These are phyloP conservation scores for Sinotaia quadrata DNA, from an alignment of 2,888 invertebrate species.

Conservation along the genomic window DNA sequence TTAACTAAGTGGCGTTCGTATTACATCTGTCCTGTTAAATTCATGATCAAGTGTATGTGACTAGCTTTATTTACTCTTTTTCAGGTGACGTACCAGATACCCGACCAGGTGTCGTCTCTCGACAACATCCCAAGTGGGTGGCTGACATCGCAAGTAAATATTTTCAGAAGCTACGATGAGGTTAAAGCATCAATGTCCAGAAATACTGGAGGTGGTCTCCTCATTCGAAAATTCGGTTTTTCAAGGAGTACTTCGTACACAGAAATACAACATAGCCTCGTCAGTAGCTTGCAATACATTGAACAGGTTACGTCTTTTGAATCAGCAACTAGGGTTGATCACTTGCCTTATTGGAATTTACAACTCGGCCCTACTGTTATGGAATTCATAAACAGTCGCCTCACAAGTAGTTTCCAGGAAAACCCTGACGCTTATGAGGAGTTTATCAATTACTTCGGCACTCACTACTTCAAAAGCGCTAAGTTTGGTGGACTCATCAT, in stretches of 20 bases:
- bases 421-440: constrained; percentile 17
- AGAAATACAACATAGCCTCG: constrained; percentile 29
- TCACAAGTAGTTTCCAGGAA: constrained; percentile 12
- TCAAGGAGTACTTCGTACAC: constrained; percentile 33
- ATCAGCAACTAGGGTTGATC: constrained; percentile 19
- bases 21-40: no score
- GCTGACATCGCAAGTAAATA: constrained; percentile 20
- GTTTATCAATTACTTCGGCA: constrained; percentile 33
- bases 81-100: constrained; percentile 20
- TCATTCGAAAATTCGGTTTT: constrained; percentile 32
- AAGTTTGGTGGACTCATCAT: constrained; percentile 35
- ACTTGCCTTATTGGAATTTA: constrained; percentile 20
- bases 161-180: constrained; percentile 31
- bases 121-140: constrained; percentile 26
- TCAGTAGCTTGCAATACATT: constrained; percentile 29
- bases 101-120: constrained; percentile 34
- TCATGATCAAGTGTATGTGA: no score
- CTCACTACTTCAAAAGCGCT: constrained; percentile 29
- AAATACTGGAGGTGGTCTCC: constrained; percentile 12
- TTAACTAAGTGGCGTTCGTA: no score
- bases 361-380: constrained; percentile 20
- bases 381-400: constrained; percentile 1
- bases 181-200: constrained; percentile 22
- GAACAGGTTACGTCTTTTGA: constrained; percentile 23
- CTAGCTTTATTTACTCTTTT: no score